A percentile compares a stretch with the other conserved stretches of the same genome.
Evolutionary conservation across 2,888 invertebrate genomes (phyloP).

Genomic region (Heliconius hortense): DNA sequence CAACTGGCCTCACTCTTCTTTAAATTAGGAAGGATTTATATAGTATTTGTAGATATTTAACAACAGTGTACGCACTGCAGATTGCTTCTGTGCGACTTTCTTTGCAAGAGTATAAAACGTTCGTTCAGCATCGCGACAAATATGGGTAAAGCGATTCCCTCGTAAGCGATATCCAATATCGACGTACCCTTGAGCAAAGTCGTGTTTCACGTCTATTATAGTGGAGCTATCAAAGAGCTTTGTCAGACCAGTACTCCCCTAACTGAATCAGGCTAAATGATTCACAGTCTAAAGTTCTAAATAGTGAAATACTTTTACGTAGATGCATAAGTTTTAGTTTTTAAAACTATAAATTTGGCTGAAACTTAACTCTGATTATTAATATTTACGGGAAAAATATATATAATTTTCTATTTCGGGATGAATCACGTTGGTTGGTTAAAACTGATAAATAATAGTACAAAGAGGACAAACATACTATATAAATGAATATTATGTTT

Average conservation of each 20-base stretch:
- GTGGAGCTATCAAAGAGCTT: slow-evolving; percentile 41
- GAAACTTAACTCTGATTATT: too few species aligned
- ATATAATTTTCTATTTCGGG: too few species aligned
- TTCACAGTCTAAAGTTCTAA: background rate
- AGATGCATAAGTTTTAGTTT: background rate
- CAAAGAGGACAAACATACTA: too few species aligned
- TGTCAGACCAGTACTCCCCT: slow-evolving; percentile 33
- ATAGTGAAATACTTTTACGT: background rate
- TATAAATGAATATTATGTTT: too few species aligned
- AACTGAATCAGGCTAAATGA: slow-evolving; percentile 33
- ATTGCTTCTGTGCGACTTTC: slow-evolving; percentile 60
- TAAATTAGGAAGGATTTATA: slow-evolving; percentile 36
- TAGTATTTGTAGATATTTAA: slow-evolving; percentile 64
- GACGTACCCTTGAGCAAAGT: slow-evolving; percentile 54
- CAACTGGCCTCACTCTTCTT: too few species aligned
- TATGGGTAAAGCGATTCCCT: slow-evolving; percentile 50
- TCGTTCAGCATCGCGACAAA: slow-evolving; percentile 57
- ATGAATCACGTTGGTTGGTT: too few species aligned
- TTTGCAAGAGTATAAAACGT: slow-evolving; percentile 56
- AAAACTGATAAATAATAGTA: too few species aligned
- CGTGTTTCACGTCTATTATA: slow-evolving; percentile 59
- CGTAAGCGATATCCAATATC: slow-evolving; percentile 72
- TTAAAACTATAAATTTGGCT: background rate
- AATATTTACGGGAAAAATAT: too few species aligned
- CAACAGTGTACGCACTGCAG: slow-evolving; percentile 52